Evolutionary conservation across 1,140 invertebrate species (phyloP), one percentile per base, ranked within the genome.

Genomic region (Helicoverpa armigera): DNA sequence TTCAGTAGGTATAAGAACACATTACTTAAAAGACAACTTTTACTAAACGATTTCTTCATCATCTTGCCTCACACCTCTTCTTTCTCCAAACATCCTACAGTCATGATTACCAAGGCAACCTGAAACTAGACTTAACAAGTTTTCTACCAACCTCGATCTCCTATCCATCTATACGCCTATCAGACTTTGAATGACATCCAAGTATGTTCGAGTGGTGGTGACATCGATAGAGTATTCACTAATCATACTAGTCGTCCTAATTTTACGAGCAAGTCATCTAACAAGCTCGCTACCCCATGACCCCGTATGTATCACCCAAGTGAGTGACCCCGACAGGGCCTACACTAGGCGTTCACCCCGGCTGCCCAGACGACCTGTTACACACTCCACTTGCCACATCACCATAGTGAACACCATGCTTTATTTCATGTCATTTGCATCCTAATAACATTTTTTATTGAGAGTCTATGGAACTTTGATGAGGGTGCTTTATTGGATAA

Each of bases 301-400:
- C 10, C 0, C 76, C 43, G 82, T 90, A 61, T 81, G 84, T 88
- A 69, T 7, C 82, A 86, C 82, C 81, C 86, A 87, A 88, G 90
- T 91, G 88, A 92, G 74, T 92, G 91, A 92, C 91, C 91, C 89
- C 89, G 83, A 43, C 85, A 81, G 85, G 74, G 88, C 85, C 89
- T 60, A 35, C 87, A 91, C 90, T 91, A 92, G 88, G 87, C 89
- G 72, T 91, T 92, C 89, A 92, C 87, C 88, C 90, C 90, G 88
- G 87, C 67, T 85, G 86, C 80, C 85, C 87, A 89, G 89, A 91
- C 90, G 88, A 88, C 89, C 88, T 89, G 89, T 89, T 87, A 87
- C 89, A 89, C 89, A 90, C 86, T 83, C 88, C 89, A 86, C 85
- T 91, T 89, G 86, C 65, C 74, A 82, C 85, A 80, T 82, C 76